Base-by-base conservation (phyloP, 2,113 vertebrate species). In the Cervus canadensis region DNA sequence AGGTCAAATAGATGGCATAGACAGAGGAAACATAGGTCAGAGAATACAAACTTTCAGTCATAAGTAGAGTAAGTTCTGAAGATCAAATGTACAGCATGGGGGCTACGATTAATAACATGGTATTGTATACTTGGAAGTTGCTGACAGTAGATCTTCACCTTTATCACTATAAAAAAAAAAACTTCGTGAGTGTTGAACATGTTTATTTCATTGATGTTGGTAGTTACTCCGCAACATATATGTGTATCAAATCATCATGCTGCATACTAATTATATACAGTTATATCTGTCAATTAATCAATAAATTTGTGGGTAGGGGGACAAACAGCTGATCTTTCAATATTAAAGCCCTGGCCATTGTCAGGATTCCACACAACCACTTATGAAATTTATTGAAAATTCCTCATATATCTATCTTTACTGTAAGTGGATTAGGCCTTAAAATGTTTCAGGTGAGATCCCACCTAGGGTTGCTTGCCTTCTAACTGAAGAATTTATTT, bases 381-480 rank as follows among this genome's bases (percentile, higher is more conserved):
- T 87, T 54, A 48, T 48, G 21, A 88, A 88, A 84, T 57, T 45
- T 95, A 48, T 15, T 64, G 8, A 67, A 97, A 94, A 98, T 93
- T 89, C 4, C 83, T 15, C 95, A 23, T 45, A 9, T 96, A 7
- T 28, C 6, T 78, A 48, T 94, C 40, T 90, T 91, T 88, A 12
- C 28, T 64, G 14, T 45, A 92, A 83, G 28, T 60, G 21, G 2
- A 13, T 86, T 95, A 25, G 48, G 26, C 15, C 67, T 96, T 78
- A 78, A 57, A 95, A 89, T 19, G 95, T 45, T 74, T n/a, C 50
- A 87, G 4, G 78, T 78, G 60, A 97, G 54, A 87, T 40, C 5
- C 36, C 85, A 56, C 15, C 43, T 85, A 81, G 16, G 9, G 33
- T 71, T 94, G 56, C 28, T 84, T 93, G 43, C 74, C 85, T 97